Conservation (phyloP, 2,113 vertebrate genomes). For the Orthonyx spaldingii region DNA sequence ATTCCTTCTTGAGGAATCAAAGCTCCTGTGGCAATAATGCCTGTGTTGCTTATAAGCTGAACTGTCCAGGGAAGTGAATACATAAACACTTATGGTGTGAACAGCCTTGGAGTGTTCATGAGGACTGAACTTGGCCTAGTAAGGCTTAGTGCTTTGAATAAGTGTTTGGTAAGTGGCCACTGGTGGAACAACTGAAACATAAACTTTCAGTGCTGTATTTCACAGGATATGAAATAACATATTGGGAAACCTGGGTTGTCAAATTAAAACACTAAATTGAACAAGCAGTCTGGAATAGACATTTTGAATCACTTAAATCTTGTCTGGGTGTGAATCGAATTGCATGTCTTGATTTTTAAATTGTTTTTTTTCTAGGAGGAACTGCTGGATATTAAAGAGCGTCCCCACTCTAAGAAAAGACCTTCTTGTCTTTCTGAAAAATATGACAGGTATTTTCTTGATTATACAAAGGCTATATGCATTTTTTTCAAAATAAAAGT, state of each 20-base stretch:
- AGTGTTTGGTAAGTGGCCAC: not conserved
- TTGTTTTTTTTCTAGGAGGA: constrained; percentile 80
- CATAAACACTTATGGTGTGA: not conserved
- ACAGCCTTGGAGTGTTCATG: not conserved
- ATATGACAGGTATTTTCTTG: constrained; percentile 88
- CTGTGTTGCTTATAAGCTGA: not conserved
- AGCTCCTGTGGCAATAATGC: not conserved
- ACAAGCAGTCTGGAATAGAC: not conserved
- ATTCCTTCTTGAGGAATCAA: not conserved
- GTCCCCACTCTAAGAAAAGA: constrained; percentile 90
- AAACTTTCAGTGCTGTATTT: not conserved
- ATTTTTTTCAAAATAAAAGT: not conserved
- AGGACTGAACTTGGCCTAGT: not conserved
- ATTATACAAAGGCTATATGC: not conserved
- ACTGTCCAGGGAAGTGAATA: not conserved
- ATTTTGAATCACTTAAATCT: not conserved
- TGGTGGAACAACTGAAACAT: not conserved
- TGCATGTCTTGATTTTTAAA: not conserved
- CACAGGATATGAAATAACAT: not conserved
- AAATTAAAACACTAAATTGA: not conserved
- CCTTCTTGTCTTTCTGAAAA: constrained; percentile 94
- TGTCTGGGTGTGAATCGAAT: not conserved
- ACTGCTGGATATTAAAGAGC: constrained; percentile 92
- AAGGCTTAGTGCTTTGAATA: not conserved
- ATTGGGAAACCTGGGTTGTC: not conserved